These are phyloP conservation scores for Nephrotoma flavescens DNA, from an alignment of 2,888 invertebrate genomes.

Conservation along the genomic window DNA sequence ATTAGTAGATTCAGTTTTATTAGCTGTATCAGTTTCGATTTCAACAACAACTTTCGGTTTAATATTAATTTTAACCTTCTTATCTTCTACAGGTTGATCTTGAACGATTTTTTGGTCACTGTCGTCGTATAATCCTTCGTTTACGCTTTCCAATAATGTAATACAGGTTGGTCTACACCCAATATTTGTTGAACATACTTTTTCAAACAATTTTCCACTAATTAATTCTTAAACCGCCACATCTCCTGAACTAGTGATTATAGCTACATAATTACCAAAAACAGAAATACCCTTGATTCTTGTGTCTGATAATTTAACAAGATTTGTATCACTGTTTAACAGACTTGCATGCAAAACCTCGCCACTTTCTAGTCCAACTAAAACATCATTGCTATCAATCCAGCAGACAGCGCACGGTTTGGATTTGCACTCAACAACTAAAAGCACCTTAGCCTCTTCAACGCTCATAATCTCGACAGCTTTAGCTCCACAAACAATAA, in stretches of 20 bases:
- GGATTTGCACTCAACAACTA: conserved; percentile 47
- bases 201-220: conserved; percentile 35
- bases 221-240: conserved; percentile 52
- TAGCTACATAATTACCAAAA: conserved; percentile 42
- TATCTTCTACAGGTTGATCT: not conserved
- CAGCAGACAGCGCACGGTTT: conserved; percentile 60
- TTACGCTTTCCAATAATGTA: conserved; percentile 35
- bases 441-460: conserved; percentile 56
- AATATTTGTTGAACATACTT: conserved; percentile 38
- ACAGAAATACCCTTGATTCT: conserved; percentile 53
- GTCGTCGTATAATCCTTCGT: conserved; percentile 19
- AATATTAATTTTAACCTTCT: not conserved
- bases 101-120: conserved; percentile 13
- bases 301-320: conserved; percentile 41
- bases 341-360: conserved; percentile 44
- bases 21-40: not conserved
- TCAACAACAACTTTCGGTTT: not conserved
- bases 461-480: conserved; percentile 69
- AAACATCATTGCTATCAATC: conserved; percentile 44
- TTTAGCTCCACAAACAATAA: conserved; percentile 57
- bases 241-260: conserved; percentile 61
- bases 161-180: conserved; percentile 63
- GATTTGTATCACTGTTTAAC: conserved; percentile 26
- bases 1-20: not conserved
- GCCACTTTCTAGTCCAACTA: conserved; percentile 63